A percentile compares a stretch with the other conserved stretches of the same genome.
Evolutionary conservation across 2,113 vertebrate genomes (phyloP).

Genomic region (Toxostoma redivivum): DNA sequence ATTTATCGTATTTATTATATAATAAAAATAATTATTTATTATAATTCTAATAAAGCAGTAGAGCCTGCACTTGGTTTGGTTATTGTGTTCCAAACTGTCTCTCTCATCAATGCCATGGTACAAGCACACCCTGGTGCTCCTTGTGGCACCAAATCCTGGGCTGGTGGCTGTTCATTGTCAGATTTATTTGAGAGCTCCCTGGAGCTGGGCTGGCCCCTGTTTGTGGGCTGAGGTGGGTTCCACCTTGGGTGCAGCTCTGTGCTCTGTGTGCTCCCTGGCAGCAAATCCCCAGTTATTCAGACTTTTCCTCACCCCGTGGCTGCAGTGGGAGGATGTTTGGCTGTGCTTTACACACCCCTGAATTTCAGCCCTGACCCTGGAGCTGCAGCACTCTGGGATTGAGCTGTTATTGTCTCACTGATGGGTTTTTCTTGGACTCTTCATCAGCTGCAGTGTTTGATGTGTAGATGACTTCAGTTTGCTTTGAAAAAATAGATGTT

Average conservation of each 20-base stretch:
- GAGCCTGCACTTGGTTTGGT: not conserved
- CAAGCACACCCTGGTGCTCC: not conserved
- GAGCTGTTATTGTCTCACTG: not conserved
- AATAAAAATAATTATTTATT: no score
- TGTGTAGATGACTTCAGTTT: not conserved
- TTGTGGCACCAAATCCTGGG: not conserved
- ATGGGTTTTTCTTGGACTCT: conserved; percentile 10
- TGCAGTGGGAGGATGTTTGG: not conserved
- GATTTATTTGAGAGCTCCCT: not conserved
- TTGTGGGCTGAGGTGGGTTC: not conserved
- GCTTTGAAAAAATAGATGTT: conserved; percentile 1
- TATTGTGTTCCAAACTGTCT: not conserved
- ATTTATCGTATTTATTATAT: no score
- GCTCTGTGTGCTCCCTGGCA: not conserved
- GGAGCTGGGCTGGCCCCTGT: no score
- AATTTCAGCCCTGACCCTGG: not conserved
- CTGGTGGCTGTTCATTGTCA: fast-evolving
- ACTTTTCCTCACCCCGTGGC: not conserved
- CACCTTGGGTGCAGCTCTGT: not conserved
- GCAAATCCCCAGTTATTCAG: not conserved
- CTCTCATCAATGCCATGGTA: fast-evolving
- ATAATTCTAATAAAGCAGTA: no score
- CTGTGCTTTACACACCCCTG: not conserved
- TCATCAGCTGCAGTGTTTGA: not conserved
- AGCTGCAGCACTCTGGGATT: not conserved